Percentiles rank a stretch among this genome's conserved stretches.
Evolutionary conservation across 37 sponge, comb jelly and placozoan species (phyloP).

Genomic region (Tethya wilhelma): DNA sequence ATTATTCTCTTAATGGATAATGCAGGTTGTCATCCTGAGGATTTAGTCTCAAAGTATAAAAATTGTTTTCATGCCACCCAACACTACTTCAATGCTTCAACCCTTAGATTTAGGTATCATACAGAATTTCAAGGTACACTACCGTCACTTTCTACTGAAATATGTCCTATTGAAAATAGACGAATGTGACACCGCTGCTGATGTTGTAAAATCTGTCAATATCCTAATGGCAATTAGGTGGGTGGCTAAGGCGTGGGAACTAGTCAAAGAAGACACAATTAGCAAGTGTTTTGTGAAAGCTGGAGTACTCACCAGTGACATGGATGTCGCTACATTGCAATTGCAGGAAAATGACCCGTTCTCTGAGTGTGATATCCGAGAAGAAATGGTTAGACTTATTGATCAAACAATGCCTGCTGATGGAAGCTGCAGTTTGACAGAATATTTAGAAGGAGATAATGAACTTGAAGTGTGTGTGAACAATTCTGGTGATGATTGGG

Average conservation of each 20-base stretch:
- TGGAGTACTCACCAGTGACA: constrained; percentile 14
- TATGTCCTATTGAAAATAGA: constrained; percentile 74
- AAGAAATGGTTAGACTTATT: background rate
- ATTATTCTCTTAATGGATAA: constrained; percentile 73
- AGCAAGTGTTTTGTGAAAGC: constrained; percentile 63
- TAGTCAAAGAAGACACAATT: constrained; percentile 55
- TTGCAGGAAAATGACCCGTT: constrained; percentile 12
- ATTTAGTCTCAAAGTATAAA: constrained; percentile 58
- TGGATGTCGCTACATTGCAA: constrained; percentile 1
- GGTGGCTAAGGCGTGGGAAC: constrained; percentile 49
- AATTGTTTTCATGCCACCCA: constrained; percentile 59
- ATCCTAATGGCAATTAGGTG: constrained; percentile 56
- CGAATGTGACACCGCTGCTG: constrained; percentile 30
- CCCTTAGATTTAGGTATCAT: constrained; percentile 71
- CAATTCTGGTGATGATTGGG: background rate
- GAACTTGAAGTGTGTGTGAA: background rate
- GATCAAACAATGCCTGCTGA: too few species aligned
- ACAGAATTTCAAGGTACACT: constrained; percentile 46
- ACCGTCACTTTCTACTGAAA: constrained; percentile 17
- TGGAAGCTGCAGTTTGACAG: background rate
- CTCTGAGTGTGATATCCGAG: background rate
- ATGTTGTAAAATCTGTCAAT: constrained; percentile 38
- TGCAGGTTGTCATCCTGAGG: constrained; percentile 71
- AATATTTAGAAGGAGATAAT: background rate
- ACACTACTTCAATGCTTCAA: constrained; percentile 67